Base-by-base conservation (phyloP, 37 sponge, comb jelly and placozoan species). In the Ianthella basta region DNA sequence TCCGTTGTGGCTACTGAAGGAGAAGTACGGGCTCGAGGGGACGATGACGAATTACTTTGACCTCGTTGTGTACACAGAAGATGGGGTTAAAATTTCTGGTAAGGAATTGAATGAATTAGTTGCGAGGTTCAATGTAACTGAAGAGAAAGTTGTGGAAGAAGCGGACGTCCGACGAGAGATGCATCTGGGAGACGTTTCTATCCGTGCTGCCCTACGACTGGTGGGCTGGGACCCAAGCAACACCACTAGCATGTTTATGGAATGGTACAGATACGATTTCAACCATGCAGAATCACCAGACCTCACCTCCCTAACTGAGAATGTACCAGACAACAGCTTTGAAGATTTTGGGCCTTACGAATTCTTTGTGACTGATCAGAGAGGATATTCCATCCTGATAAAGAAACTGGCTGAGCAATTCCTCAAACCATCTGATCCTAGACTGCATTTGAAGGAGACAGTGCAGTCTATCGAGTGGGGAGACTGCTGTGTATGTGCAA, bases 401-500 rank as follows among this genome's bases (percentile, higher is more conserved):
- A 15, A 50, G 8, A 50, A 81, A 24, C 55, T 86, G 5, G 87
- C 81, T 23, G 12, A 60, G 21, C 78, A 75, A 33, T 75, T 61
- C 56, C 32, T 83, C 38, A 33, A 20, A 38, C 41, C 73, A 20
- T 5, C 21, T 38, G 86, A 87, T 41, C 55, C 50, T 18, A 55
- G 83, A 44, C 50, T 92, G 19, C 61, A 66, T n/a, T 60, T 89
- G 50, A 68, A 55, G 19, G 55, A 80, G 13, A 81, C 55, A 0
- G 87, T 92, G 18, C 86, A 60, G 14, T n/a, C 37, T 8, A 79
- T 88, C 8, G 60, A 88, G 12, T 88, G 84, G 84, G 82, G 68
- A 33, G 82, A 88, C 21, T 39, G 82, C 0, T 88, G 89, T 84
- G 93, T 92, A 32, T 91, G 92, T 85, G 85, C 59, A 0, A 60